A percentile compares a stretch with the other conserved stretches of the same genome.
These are phyloP conservation scores for Drosophila hydei DNA, from an alignment of 1,140 invertebrate species.

Conservation along the genomic window DNA sequence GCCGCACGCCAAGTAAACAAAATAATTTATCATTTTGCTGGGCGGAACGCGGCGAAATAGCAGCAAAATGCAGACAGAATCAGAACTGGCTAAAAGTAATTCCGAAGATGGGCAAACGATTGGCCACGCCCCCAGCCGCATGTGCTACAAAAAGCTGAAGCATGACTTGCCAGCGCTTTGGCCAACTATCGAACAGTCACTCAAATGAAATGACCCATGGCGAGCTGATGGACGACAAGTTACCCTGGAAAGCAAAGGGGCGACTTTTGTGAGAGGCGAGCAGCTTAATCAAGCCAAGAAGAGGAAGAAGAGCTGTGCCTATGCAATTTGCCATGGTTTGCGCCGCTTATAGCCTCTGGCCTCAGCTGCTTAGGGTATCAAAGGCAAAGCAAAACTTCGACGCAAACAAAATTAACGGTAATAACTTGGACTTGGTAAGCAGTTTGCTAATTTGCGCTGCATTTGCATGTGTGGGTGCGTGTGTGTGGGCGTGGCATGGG, in stretches of 20 bases:
- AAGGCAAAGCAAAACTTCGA: conserved; percentile 59
- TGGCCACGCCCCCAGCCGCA: conserved; percentile 24
- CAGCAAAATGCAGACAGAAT: conserved; percentile 3
- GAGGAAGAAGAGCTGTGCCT: too few relatives aligned
- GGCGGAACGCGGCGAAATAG: conserved; percentile 26
- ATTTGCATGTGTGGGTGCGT: conserved; percentile 62
- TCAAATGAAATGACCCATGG: conserved; percentile 7
- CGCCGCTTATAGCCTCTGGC: conserved; percentile 5
- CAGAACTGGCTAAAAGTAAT: conserved; percentile 39
- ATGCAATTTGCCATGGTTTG: too few relatives aligned
- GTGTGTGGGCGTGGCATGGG: conserved; percentile 5
- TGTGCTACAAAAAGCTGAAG: too few relatives aligned
- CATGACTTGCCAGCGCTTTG: conserved; percentile 4
- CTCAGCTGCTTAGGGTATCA: not conserved
- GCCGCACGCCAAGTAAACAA: conserved; percentile 66
- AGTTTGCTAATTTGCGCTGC: conserved; percentile 53
- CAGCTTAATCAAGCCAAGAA: too few relatives aligned
- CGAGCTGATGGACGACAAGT: not conserved
- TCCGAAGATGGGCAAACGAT: conserved; percentile 12
- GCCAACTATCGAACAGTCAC: conserved; percentile 24
- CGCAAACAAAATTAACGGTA: conserved; percentile 76
- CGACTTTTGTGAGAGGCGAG: too few relatives aligned
- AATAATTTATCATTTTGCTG: conserved; percentile 70
- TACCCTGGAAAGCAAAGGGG: conserved; percentile 1
- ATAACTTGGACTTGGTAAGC: conserved; percentile 70